phyloP scores from a whole-genome alignment of 2,888 invertebrate genomes.

The Meliscaeva auricollis region DNA sequence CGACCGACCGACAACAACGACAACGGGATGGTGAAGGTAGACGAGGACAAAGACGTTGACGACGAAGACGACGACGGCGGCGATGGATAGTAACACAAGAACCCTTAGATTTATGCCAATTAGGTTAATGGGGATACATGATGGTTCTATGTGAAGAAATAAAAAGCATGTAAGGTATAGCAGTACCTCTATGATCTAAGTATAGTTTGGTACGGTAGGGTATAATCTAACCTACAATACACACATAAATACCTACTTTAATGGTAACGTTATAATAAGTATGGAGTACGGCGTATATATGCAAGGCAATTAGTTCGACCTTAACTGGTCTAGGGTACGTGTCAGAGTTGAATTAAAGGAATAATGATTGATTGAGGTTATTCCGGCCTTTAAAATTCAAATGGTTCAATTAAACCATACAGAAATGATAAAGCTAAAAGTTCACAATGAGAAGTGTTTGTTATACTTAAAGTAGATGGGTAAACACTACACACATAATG shows the following conservation, averaged over 20 bases:
- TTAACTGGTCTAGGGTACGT: conserved; percentile 27
- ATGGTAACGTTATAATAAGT: neutral
- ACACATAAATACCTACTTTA: neutral
- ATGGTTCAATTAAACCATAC: conserved; percentile 27
- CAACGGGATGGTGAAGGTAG: conserved; percentile 1
- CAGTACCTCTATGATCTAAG: neutral
- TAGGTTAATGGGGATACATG: conserved; percentile 72
- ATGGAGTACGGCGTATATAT: neutral
- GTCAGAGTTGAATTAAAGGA: conserved; percentile 21
- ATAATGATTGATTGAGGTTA: conserved; percentile 45
- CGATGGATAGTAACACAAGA: conserved; percentile 56
- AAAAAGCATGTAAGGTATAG: conserved; percentile 16
- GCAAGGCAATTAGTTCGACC: conserved; percentile 19
- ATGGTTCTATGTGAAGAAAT: conserved; percentile 18
- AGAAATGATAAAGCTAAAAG: neutral
- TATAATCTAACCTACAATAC: neutral
- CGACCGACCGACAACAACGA: neutral
- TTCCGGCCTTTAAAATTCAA: conserved; percentile 16
- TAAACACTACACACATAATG: neutral
- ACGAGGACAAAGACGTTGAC: conserved; percentile 4
- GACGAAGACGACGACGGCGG: neutral
- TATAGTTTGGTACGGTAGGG: neutral
- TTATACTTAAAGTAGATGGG: neutral
- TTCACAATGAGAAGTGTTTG: neutral
- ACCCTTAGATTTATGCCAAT: conserved; percentile 72